These are phyloP conservation scores for Neogobius melanostomus DNA, from an alignment of 2,113 vertebrate species.

Conservation along the genomic window DNA sequence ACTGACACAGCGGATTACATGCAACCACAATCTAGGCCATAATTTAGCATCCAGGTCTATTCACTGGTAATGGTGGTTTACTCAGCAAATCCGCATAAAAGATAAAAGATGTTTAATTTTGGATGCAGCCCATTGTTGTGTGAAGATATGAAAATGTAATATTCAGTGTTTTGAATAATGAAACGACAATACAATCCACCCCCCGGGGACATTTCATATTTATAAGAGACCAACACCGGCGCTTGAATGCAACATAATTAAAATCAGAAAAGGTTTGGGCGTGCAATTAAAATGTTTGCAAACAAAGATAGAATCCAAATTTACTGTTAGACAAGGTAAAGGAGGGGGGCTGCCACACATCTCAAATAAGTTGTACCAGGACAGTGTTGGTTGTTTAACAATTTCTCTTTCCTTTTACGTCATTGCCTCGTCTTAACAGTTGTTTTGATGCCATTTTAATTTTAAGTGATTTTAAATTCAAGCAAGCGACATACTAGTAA, in stretches of 20 bases:
- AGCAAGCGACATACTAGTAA: too few relatives aligned
- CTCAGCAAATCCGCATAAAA: slow-evolving; percentile 22
- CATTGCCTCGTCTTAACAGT: too few relatives aligned
- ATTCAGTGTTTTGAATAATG: slow-evolving; percentile 42
- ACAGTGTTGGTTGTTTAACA: too few relatives aligned
- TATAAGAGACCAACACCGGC: slow-evolving; percentile 42
- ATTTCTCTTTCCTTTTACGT: too few relatives aligned
- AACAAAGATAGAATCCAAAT: background rate
- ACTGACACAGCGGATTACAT: slow-evolving; percentile 36
- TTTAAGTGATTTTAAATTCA: too few relatives aligned
- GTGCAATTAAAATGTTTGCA: background rate
- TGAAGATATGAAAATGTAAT: slow-evolving; percentile 46
- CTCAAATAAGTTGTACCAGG: background rate
- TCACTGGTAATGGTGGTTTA: slow-evolving; percentile 28
- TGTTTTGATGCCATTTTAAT: too few relatives aligned
- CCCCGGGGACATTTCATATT: slow-evolving; percentile 65
- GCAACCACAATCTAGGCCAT: slow-evolving; percentile 1
- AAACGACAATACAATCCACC: slow-evolving; percentile 44
- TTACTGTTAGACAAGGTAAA: background rate
- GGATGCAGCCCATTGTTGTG: slow-evolving; percentile 27
- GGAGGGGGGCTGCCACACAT: background rate
- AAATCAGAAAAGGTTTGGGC: slow-evolving; percentile 34
- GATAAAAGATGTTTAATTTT: slow-evolving; percentile 46
- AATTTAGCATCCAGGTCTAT: slow-evolving; percentile 16
- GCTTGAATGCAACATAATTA: slow-evolving; percentile 47